Percentiles rank a stretch among this genome's conserved stretches.
These are phyloP conservation scores for Alfaro cultratus DNA, from an alignment of 2,797 vertebrate genomes.

Conservation along the genomic window DNA sequence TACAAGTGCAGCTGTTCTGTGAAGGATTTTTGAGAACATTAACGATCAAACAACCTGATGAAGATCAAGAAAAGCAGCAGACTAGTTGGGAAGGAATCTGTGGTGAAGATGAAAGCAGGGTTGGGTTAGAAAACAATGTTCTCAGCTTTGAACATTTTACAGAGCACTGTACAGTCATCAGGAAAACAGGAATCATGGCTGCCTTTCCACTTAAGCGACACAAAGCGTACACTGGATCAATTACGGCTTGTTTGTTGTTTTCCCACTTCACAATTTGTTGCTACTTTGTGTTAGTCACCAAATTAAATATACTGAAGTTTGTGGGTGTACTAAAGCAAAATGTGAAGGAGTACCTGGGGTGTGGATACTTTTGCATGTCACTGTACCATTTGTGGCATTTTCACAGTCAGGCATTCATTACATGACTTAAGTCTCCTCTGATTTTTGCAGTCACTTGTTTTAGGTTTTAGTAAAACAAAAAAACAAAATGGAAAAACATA, in stretches of 20 bases:
- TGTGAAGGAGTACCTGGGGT: not conserved
- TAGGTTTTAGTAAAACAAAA: not conserved
- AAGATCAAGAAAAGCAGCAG: not conserved
- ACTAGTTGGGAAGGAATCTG: not conserved
- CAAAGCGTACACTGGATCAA: not conserved
- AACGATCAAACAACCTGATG: not conserved
- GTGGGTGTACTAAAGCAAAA: not conserved
- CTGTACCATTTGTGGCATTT: not conserved
- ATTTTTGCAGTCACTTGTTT: not conserved
- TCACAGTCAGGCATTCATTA: slow-evolving; percentile 2
- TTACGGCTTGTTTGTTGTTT: not conserved
- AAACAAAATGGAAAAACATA: not conserved
- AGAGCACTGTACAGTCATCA: not conserved
- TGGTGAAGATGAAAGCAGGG: not conserved
- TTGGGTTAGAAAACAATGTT: not conserved
- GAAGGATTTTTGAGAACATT: not conserved
- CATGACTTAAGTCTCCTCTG: not conserved
- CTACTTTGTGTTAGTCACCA: not conserved
- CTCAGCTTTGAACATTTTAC: not conserved
- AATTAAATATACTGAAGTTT: not conserved
- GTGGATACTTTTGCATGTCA: not conserved
- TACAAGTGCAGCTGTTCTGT: not conserved
- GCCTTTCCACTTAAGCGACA: not conserved
- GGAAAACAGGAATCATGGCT: not conserved
- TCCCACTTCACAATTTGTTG: not conserved